phyloP scores from a whole-genome alignment of 2,888 invertebrate species.

The Zaprionus bogoriensis region DNA sequence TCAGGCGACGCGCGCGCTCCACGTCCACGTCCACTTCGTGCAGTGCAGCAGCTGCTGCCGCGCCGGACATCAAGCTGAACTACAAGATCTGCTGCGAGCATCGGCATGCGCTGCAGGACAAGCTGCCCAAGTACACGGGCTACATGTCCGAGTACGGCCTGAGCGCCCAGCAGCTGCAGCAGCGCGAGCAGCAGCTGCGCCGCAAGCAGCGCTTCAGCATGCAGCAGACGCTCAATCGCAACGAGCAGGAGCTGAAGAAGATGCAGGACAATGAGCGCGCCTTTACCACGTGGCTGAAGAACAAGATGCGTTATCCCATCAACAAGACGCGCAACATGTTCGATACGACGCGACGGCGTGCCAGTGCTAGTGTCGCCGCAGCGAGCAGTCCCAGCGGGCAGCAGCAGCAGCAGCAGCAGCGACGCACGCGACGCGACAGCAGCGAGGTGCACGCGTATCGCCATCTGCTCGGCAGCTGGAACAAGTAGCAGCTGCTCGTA shows the following conservation, averaged over 20 bases:
- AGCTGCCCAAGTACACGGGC: conserved; percentile 84
- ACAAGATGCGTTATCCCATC: conserved; percentile 82
- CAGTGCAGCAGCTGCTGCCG: conserved; percentile 15
- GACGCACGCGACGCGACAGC: conserved; percentile 40
- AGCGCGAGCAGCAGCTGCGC: conserved; percentile 81
- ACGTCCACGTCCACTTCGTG: conserved; percentile 26
- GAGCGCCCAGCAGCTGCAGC: conserved; percentile 83
- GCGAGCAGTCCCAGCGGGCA: conserved; percentile 23
- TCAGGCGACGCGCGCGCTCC: conserved; percentile 56
- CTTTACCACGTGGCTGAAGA: conserved; percentile 84
- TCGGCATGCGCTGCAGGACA: conserved; percentile 80
- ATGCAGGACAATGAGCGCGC: conserved; percentile 84
- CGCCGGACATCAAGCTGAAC: conserved; percentile 77
- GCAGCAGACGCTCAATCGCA: conserved; percentile 80
- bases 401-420: conserved; percentile 14
- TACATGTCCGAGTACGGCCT: conserved; percentile 85
- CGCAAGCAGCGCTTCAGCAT: conserved; percentile 69
- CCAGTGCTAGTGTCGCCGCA: conserved; percentile 51
- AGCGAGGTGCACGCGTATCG: conserved; percentile 59
- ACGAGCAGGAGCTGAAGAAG: conserved; percentile 82
- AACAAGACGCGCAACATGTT: conserved; percentile 83
- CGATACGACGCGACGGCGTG: conserved; percentile 68
- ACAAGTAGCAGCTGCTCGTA: conserved; percentile 49
- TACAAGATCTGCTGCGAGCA: conserved; percentile 83
- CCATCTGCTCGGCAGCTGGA: conserved; percentile 63